Evolutionary conservation across 2,113 vertebrate genomes (phyloP), one percentile per base, ranked within the genome.

Genomic region (Platanista minor): DNA sequence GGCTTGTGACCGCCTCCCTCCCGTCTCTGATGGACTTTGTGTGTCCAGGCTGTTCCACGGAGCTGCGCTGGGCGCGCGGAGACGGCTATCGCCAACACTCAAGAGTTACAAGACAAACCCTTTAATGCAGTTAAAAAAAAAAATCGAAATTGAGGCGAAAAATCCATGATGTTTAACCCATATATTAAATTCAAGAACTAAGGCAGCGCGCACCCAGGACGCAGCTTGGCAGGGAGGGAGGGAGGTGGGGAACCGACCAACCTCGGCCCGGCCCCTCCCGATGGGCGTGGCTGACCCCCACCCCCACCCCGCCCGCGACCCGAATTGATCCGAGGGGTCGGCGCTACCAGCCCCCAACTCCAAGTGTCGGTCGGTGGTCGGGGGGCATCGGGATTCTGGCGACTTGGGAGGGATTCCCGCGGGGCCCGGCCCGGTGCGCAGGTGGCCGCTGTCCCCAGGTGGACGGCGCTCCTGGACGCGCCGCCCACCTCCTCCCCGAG

Each of bases 41-140:
- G 18, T 61, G 80, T 14, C 85, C 27, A 13, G 9, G 36, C 14
- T 41, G 18, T 41, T 27, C 62, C 8, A 10, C 2, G 41, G 72
- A 31, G 27, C 43, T 18, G 29, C 2, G 14, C 41, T 5, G 17
- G 41, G 14, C 17, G 29, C 2, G 0, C 1, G 43, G 29, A 49
- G 17, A 77, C 2, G 74, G 4, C 88, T 8, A 9, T n/a, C 1
- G 14, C 72, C 25, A 1, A 31, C 62, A 39, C 23, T 49, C 25
- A 61, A 59, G 41, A 23, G 61, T 71, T n/a, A 71, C 33, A 27
- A 54, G 61, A 23, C 18, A 8, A 23, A 69, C 39, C 14, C 43
- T 69, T 46, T 36, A 21, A 33, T 11, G 74, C 17, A 10, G 6
- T 75, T 49, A 10, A 74, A 74, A 46, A 72, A n/a, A 43, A 43